Base-by-base conservation (phyloP, 53 echinoderm and acorn worm genomes). In the Holothuria scabra region DNA sequence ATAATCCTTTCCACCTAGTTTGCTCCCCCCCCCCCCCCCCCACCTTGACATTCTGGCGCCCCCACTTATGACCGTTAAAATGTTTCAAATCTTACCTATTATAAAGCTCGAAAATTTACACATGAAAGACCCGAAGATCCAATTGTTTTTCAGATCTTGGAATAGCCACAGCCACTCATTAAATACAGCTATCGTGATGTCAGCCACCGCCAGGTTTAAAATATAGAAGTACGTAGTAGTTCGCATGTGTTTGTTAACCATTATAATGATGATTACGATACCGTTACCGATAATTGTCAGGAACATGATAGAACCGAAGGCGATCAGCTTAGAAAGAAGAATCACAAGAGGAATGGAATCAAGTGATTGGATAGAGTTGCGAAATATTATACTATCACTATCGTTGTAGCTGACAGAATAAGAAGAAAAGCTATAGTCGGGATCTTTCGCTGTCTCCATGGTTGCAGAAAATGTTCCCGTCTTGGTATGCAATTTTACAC, bases 201-300 rank as follows among this genome's bases (percentile, higher is more conserved):
- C 94, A 38, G 94, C 94, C 4, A 94, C 84, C 18, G 97, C 97
- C 34, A 97, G 66, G 69, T 97, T 97, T 76, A 94, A 83, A 35
- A 94, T 84, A 65, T 94, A 94, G 74, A 88, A 94, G 82, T 97
- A 93, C 12, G 97, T 97, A 10, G 90, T 86, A 44, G 86, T 90
- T 22, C 94, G 89, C 92, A 96, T 94, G 84, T 91, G 91, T 60
- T 91, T 93, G 80, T 93, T 93, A 58, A 84, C 82, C 25, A 97
- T 69, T 28, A 97, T 93, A 82, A 97, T 97, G 46, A 86, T 85
- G 83, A 96, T 90, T 10, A 97, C 97, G 37, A 94, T 92, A 25
- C 60, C 69, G 85, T 94, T 94, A 8, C 93, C 93, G 12, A 88
- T 83, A 38, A 93, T 83, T 16, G 93, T 91, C 5, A 93, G 59